These are phyloP conservation scores for Choristoneura fumiferana DNA, from an alignment of 1,140 invertebrate genomes.

Conservation along the genomic window DNA sequence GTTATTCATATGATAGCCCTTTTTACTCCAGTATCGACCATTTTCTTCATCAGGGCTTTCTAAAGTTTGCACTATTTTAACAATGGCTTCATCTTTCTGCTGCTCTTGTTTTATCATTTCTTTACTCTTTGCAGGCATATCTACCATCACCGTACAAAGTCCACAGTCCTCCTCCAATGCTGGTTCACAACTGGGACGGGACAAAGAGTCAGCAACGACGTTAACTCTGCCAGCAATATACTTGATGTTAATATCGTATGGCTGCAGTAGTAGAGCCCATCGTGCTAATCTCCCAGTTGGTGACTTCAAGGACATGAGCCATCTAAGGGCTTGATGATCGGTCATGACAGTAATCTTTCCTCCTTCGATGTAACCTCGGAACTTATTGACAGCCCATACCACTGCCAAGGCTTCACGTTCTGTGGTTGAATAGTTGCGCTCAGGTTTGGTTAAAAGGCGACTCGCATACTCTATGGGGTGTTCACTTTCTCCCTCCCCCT, in stretches of 20 bases:
- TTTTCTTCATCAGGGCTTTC: background rate
- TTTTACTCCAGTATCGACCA: background rate
- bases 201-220: conserved; percentile 32
- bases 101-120: conserved; percentile 12
- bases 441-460: conserved; percentile 44
- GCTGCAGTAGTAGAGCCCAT: conserved; percentile 64
- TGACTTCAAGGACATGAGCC: conserved; percentile 58
- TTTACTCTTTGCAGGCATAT: conserved; percentile 15
- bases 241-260: conserved; percentile 40
- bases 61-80: conserved; percentile 13
- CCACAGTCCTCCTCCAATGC: conserved; percentile 25
- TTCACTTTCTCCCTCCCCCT: too few species aligned
- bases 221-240: conserved; percentile 30
- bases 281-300: conserved; percentile 45
- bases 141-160: conserved; percentile 21
- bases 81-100: conserved; percentile 1
- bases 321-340: conserved; percentile 72
- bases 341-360: conserved; percentile 7
- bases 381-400: too few species aligned
- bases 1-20: conserved; percentile 21
- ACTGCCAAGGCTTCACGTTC: too few species aligned
- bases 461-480: too few species aligned
- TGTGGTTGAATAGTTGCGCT: too few species aligned
- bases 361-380: conserved; percentile 48
- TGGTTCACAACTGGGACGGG: conserved; percentile 15